These are phyloP conservation scores for Aplysina aerophoba DNA, from an alignment of 37 sponge, comb jelly and placozoan genomes.

Conservation along the genomic window DNA sequence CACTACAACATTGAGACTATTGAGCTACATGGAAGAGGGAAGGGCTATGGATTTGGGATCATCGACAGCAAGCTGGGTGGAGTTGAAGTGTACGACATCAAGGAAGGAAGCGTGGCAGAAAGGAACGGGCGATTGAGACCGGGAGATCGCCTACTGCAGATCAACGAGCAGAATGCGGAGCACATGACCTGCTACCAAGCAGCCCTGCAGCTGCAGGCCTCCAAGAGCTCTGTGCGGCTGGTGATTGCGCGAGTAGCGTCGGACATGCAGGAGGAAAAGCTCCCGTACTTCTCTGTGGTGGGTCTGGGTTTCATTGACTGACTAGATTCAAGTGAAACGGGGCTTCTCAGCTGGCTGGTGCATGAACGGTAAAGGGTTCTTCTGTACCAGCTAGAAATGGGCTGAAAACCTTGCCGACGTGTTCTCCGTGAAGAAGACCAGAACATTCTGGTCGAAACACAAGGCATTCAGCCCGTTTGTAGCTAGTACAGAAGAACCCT, in stretches of 20 bases:
- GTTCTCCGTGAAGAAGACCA: no score
- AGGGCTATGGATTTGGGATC: conserved; percentile 65
- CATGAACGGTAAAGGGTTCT: no score
- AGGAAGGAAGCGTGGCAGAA: conserved; percentile 56
- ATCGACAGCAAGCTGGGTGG: conserved; percentile 23
- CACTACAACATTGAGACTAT: conserved; percentile 63
- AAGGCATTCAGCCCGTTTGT: no score
- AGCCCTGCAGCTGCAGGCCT: conserved; percentile 34
- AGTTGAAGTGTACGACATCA: conserved; percentile 46
- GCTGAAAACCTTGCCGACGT: no score
- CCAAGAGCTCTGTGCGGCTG: conserved; percentile 42
- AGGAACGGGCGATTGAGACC: conserved; percentile 65
- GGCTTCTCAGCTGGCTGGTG: no score
- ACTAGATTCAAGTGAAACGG: no score
- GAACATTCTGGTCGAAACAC: no score
- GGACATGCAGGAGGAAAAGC: not conserved
- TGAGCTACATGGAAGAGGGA: conserved; percentile 48
- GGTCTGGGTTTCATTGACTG: no score
- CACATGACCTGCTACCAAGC: conserved; percentile 53
- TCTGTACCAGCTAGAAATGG: no score
- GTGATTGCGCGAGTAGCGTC: conserved; percentile 54
- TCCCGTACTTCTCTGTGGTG: conserved; percentile 13
- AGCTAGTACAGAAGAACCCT: no score
- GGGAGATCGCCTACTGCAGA: conserved; percentile 72
- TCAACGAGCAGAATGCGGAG: conserved; percentile 64